Base-by-base conservation (phyloP, 2,888 invertebrate genomes). In the Cantharis lateralis region DNA sequence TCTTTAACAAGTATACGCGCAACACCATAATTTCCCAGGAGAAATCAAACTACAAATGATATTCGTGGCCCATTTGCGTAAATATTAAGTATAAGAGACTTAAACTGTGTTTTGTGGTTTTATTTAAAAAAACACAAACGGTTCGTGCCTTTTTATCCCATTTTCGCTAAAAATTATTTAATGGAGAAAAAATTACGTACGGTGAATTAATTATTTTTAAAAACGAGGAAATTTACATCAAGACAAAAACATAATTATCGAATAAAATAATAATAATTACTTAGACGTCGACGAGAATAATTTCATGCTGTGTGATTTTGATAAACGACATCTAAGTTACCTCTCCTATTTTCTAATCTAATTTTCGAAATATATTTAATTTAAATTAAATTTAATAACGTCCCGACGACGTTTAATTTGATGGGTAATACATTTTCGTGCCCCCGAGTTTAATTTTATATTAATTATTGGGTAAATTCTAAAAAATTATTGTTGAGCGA, bases 1-100 rank as follows among this genome's bases (percentile, higher is more conserved):
- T 78, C 76, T 75, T 76, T 78, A 75, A 76, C 75, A 72, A 73
- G 79, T 76, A 80, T 79, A 80, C 79, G 76, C 77, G 81, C 80
- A 79, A 82, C 85, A 82, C 84, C 83, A 84, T 87, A 87, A 87
- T 87, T 87, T 87, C 87, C 87, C 87, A 77, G 76, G 87, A 87
- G 87, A 87, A 87, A 87, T 87, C 87, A 87, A 85, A 84, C 83
- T 81, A 81, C 81, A 82, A 85, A 85, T 85, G 85, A 84, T 86
- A 86, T 86, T 86, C 85, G 86, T 83, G 85, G 86, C 84, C 85
- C 86, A 86, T 86, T 86, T 86, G 86, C 82, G 86, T 85, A 84
- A 85, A 84, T 84, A 84, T 84, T 85, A 80, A 81, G 80, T 79
- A 76, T 75, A 80, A 79, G 77, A 76, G 78, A 81, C 80, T 80